Evolutionary conservation across 2,113 vertebrate species (phyloP).

Genomic region (Mus pahari): DNA sequence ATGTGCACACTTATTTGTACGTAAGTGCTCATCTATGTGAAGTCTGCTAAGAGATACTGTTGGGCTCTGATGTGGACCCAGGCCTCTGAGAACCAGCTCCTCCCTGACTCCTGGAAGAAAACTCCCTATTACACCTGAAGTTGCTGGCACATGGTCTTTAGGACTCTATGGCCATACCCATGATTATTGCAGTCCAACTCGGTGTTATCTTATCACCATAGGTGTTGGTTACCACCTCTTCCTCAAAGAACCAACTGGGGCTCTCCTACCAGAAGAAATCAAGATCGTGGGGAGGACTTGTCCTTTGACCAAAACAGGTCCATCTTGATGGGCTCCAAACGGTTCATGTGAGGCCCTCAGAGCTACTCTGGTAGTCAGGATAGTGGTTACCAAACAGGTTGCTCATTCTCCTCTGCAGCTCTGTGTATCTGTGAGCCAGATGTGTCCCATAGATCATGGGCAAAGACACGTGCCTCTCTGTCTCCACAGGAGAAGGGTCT

Average conservation of each 20-base stretch:
- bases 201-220: rapidly evolving
- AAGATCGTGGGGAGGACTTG: rapidly evolving
- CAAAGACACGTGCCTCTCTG: background rate
- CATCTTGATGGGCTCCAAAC: background rate
- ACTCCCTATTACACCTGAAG: rapidly evolving
- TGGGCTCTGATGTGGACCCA: background rate
- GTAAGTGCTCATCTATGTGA: too few species aligned
- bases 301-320: background rate
- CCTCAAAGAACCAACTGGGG: background rate
- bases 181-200: rapidly evolving
- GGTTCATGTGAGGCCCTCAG: too few species aligned
- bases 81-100: background rate
- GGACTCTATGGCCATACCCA: too few species aligned
- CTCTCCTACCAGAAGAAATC: background rate
- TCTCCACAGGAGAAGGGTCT: background rate
- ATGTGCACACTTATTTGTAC: too few species aligned
- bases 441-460: background rate
- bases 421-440: background rate
- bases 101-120: background rate
- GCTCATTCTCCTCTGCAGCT: rapidly evolving
- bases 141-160: background rate
- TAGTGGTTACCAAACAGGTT: too few species aligned
- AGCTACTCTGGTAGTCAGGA: background rate
- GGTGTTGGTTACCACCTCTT: background rate
- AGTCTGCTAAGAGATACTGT: background rate